phyloP scores from a whole-genome alignment of 2,797 vertebrate species.

The Hoplostethus atlanticus region DNA sequence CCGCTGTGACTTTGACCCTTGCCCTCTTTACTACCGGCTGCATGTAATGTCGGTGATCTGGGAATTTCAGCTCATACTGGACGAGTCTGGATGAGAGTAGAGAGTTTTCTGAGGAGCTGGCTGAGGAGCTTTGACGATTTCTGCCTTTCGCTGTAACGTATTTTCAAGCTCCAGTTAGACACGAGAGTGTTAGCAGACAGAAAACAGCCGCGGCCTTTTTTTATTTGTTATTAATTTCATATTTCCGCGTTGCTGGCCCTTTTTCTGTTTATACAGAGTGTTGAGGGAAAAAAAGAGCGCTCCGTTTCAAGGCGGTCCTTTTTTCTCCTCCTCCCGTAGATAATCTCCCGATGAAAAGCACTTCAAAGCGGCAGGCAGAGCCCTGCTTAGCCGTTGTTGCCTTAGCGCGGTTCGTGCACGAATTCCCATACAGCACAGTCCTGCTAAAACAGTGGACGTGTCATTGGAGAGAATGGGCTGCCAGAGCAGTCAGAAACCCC shows the following conservation, averaged over 20 bases:
- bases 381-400: constrained; percentile 57
- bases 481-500: constrained; percentile 40
- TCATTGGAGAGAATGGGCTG: constrained; percentile 57
- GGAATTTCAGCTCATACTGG: neutral
- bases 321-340: constrained; percentile 39
- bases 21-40: constrained; percentile 10
- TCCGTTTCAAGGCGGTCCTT: constrained; percentile 36
- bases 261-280: constrained; percentile 30
- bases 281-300: constrained; percentile 1
- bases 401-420: constrained; percentile 58
- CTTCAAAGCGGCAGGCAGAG: constrained; percentile 67
- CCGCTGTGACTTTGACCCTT: constrained; percentile 37
- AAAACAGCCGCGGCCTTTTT: constrained; percentile 16
- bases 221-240: constrained; percentile 34
- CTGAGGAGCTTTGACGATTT: constrained; percentile 18
- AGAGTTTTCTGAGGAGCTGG: neutral
- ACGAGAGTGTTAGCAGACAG: neutral
- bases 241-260: constrained; percentile 24
- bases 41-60: constrained; percentile 4
- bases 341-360: constrained; percentile 71
- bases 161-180: neutral
- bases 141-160: constrained; percentile 6
- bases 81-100: neutral
- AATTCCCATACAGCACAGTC: constrained; percentile 48
- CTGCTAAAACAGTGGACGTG: constrained; percentile 48